These are phyloP conservation scores for Jaculus jaculus DNA, from an alignment of 2,113 vertebrate genomes.

Conservation along the genomic window DNA sequence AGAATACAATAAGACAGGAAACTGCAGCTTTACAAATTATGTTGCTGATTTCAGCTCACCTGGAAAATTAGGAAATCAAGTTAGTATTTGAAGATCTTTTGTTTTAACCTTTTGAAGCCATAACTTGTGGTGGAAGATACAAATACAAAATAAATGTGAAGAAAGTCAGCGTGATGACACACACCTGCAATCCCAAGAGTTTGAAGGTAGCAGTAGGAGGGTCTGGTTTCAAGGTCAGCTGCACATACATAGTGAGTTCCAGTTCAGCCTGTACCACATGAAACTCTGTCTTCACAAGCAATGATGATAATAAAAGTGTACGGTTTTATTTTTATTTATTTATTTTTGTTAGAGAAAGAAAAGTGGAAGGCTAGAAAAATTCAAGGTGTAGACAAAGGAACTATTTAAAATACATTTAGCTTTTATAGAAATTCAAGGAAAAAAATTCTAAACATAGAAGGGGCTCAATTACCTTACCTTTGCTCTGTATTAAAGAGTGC, in stretches of 20 bases:
- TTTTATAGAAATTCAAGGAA: not conserved
- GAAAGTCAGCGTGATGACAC: not conserved
- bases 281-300: not conserved
- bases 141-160: slow-evolving; percentile 14
- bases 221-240: not conserved
- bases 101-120: slow-evolving; percentile 19
- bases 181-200: not conserved
- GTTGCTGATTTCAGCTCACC: not conserved
- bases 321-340: too few relatives aligned
- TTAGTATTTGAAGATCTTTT: not conserved
- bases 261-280: not conserved
- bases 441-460: not conserved
- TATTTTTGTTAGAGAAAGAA: too few relatives aligned
- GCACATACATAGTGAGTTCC: not conserved
- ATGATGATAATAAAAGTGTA: too few relatives aligned
- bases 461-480: slow-evolving; percentile 84
- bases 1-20: not conserved
- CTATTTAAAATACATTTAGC: not conserved
- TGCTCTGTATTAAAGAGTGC: slow-evolving; percentile 92
- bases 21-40: slow-evolving; percentile 26
- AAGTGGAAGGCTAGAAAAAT: not conserved
- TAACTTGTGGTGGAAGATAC: not conserved
- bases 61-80: not conserved
- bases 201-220: not conserved
- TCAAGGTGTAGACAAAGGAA: not conserved